Conservation (phyloP, 2,888 invertebrate genomes). For the Brassicogethes aeneus region DNA sequence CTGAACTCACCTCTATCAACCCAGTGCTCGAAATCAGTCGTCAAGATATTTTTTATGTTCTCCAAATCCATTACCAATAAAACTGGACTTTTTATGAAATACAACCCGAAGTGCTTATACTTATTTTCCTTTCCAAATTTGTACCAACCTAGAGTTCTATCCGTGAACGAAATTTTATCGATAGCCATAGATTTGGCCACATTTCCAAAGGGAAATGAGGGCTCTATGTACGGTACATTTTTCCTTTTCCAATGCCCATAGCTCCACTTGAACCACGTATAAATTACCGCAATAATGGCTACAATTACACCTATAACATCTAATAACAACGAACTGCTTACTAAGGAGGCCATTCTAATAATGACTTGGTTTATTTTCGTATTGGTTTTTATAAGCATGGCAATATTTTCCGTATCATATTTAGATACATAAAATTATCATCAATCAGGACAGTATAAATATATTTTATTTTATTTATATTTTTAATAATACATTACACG, state of each 20-base stretch:
- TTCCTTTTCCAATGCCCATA: conserved; percentile 6
- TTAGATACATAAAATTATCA: too few species aligned
- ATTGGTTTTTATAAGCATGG: too few species aligned
- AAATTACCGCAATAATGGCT: too few species aligned
- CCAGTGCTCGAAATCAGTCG: conserved; percentile 13
- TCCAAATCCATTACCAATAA: conserved; percentile 10
- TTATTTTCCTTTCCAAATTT: conserved; percentile 4
- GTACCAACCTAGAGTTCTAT: conserved; percentile 6
- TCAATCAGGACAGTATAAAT: too few species aligned
- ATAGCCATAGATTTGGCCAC: conserved; percentile 2
- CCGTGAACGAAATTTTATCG: conserved; percentile 1
- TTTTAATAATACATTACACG: too few species aligned
- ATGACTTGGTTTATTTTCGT: too few species aligned
- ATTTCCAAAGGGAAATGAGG: conserved; percentile 9
- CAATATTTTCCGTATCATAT: too few species aligned
- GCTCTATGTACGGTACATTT: conserved; percentile 3
- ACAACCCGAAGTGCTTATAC: conserved; percentile 10
- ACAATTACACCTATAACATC: too few species aligned
- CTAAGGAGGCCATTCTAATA: too few species aligned
- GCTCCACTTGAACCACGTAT: background rate
- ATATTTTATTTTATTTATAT: too few species aligned
- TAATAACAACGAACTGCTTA: too few species aligned
- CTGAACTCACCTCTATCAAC: conserved; percentile 9
- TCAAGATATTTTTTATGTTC: conserved; percentile 10
- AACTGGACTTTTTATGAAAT: conserved; percentile 1